These are phyloP conservation scores for Enteromius fasciolatus DNA, from an alignment of 2,797 vertebrate genomes.

Conservation along the genomic window DNA sequence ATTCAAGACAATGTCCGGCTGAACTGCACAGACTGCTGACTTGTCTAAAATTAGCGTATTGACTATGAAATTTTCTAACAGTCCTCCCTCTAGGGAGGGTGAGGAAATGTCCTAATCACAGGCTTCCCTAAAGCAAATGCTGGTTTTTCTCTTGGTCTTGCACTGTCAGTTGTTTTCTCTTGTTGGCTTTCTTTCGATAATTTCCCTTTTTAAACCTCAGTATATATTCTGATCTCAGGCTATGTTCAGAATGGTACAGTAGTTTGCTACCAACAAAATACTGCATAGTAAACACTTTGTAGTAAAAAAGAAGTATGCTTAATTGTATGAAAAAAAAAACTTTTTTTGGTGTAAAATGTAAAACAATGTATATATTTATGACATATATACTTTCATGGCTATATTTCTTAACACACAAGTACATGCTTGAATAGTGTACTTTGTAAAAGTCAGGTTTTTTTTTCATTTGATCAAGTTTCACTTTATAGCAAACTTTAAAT, in stretches of 20 bases:
- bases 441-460: not conserved
- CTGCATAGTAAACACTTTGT: conserved; percentile 4
- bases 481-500: not conserved
- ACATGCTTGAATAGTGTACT: not conserved
- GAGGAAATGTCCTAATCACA: conserved; percentile 39
- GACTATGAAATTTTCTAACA: conserved; percentile 18
- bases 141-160: conserved; percentile 23
- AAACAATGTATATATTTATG: not conserved
- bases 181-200: conserved; percentile 14
- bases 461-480: not conserved
- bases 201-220: conserved; percentile 27
- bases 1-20: conserved; percentile 9
- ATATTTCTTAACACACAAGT: not conserved
- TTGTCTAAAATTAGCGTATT: conserved; percentile 32
- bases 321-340: not conserved
- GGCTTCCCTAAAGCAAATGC: conserved; percentile 49
- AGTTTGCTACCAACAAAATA: not conserved
- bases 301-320: not conserved
- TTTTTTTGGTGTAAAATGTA: not conserved
- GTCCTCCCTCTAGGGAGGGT: conserved; percentile 1
- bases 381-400: not conserved
- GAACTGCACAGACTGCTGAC: conserved; percentile 23
- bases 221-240: conserved; percentile 24
- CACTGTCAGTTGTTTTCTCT: conserved; percentile 18
- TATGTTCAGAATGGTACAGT: conserved; percentile 33